Base-by-base conservation (phyloP, 92 coral and sea anemone genomes). In the Scolanthus callimorphus region DNA sequence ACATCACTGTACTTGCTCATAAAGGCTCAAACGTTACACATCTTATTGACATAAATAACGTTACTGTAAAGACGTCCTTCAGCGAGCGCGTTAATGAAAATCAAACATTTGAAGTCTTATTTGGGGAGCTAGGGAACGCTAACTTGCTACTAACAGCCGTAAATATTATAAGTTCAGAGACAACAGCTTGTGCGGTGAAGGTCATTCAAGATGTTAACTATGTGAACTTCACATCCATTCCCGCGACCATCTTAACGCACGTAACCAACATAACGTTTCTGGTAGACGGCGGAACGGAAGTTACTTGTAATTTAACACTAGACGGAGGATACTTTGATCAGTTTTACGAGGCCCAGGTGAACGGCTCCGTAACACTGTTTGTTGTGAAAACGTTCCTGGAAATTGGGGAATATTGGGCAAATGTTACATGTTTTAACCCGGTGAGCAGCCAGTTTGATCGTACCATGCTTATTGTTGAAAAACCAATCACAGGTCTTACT, bases 11-110 rank as follows among this genome's bases (percentile, higher is more conserved):
- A 4, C 59, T 31, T 4, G 27, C 70, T 3, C 86, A 85, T 49
- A 29, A 69, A 0, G 91, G 91, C 0, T 62, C 55, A 20, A 85
- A 85, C 60, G 81, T 79, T 11, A 79, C 86, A 2, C 82, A 79
- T 41, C 24, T 59, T 3, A 51, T 79, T 17, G 29, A 50, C 27
- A 23, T 71, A 34, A 59, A 46, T 37, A 56, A 69, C 17, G 51
- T 27, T 10, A 48, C 71, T 12, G 28, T 3, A n/a, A 19, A 12
- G 25, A 57, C 73, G 22, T 57, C 51, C 60, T 59, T 59, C 23
- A 59, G 39, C 34, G 62, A 73, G 39, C 56, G 71, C 47, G 56
- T 74, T 0, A 51, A 62, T 65, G 47, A 25, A 11, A 53, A 84
- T 2, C 37, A 67, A 15, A 43, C 60, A 2, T 60, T 60, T n/a